Evolutionary conservation across 2,113 vertebrate species (phyloP), one percentile per base, ranked within the genome.

Genomic region (Picathartes gymnocephalus): DNA sequence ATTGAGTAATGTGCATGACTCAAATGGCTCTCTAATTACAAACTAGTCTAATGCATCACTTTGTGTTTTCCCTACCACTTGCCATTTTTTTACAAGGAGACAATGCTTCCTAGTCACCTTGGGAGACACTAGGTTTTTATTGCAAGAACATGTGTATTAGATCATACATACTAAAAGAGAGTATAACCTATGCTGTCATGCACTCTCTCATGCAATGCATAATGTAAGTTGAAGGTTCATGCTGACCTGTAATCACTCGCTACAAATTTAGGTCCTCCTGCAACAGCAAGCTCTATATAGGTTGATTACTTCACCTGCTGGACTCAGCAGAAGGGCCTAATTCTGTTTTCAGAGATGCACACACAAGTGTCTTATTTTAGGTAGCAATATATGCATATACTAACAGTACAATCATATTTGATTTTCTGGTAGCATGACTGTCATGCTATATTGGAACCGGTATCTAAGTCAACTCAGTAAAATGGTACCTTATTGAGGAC

Each of bases 221-320:
- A 93, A 93, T 70, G 4, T 18, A 81, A 90, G 27, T 17, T 42
- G 60, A 93, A 93, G 68, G 53, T 84, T 94, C 86, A 61, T 47
- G 86, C 69, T 93, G 88, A 92, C 80, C 72, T 91, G 65, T 92
- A 88, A 91, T 81, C 69, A 61, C 48, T 65, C 1, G 0, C 57
- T 92, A 69, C 68, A 86, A 74, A 91, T 91, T 50, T 61, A 93
- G 76, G 65, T 88, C 48, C 68, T 81, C 45, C 62, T 61, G 51
- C 57, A 90, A 81, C 56, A 92, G 47, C 37, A 81, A 76, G 45
- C 31, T 79, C 69, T 65, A 30, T 64, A 39, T 20, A 76, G 48
- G 79, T 30, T 88, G 92, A 92, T 79, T 89, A 33, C 53, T 90
- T 86, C 61, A 94, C 72, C 82, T 88, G 40, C 90, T 76, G 64